phyloP scores from a whole-genome alignment of 2,113 vertebrate species.

The Ammodytes marinus region DNA sequence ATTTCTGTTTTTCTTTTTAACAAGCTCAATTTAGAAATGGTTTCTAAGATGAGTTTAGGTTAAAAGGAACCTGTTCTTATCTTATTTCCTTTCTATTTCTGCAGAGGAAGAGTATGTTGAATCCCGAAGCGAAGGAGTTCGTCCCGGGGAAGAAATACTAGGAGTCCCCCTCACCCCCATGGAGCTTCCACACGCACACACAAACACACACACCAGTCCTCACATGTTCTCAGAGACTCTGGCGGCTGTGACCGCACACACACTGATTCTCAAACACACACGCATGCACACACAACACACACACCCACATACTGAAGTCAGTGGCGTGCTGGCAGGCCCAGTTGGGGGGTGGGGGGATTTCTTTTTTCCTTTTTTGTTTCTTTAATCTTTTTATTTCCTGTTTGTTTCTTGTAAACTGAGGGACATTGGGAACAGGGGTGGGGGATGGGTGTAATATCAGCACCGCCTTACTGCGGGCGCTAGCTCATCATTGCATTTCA shows the following conservation, averaged over 20 bases:
- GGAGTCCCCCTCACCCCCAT: slow-evolving; percentile 83
- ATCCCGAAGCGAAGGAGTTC: slow-evolving; percentile 98
- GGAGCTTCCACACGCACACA: slow-evolving; percentile 72
- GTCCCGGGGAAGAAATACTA: slow-evolving; percentile 98
- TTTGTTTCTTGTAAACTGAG: slow-evolving; percentile 83
- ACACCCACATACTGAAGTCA: slow-evolving; percentile 69
- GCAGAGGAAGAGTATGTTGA: slow-evolving; percentile 98
- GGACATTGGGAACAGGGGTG: slow-evolving; percentile 68
- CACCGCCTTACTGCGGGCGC: slow-evolving; percentile 62
- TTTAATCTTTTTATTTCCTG: slow-evolving; percentile 80
- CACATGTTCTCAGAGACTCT: slow-evolving; percentile 82
- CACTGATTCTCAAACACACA: slow-evolving; percentile 58
- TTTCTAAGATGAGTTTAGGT: background rate
- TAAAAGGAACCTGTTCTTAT: background rate
- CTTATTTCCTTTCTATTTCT: background rate
- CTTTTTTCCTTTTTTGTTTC: slow-evolving; percentile 57
- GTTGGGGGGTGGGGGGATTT: slow-evolving; percentile 81
- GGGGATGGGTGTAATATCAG: slow-evolving; percentile 71
- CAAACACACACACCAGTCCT: slow-evolving; percentile 63
- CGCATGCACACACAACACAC: slow-evolving; percentile 48
- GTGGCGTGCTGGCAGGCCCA: slow-evolving; percentile 75
- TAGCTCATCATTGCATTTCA: slow-evolving; percentile 71
- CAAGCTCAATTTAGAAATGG: background rate
- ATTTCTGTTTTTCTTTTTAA: background rate
- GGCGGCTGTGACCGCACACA: slow-evolving; percentile 78